Evolutionary conservation across 2,888 invertebrate genomes (phyloP).

Genomic region (Pristionchus arcanus): DNA sequence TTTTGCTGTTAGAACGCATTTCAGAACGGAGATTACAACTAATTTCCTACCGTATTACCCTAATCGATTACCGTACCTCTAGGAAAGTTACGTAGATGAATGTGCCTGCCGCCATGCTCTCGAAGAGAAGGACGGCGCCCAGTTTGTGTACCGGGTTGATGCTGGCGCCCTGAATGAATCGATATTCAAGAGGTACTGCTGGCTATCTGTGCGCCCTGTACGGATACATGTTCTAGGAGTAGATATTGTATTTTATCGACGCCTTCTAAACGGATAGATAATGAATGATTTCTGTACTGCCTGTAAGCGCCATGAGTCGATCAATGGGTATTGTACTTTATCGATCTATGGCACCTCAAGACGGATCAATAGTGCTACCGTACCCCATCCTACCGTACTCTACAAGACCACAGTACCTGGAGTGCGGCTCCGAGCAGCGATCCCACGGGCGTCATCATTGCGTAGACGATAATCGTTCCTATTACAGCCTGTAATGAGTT

Average conservation of each 20-base stretch:
- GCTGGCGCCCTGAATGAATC: constrained; percentile 58
- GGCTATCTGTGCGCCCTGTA: too few species aligned
- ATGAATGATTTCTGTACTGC: not conserved
- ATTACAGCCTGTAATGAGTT: constrained; percentile 66
- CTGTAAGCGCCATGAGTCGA: not conserved
- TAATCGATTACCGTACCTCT: constrained; percentile 59
- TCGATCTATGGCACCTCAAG: not conserved
- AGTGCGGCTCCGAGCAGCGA: constrained; percentile 70
- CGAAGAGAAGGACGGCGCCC: constrained; percentile 71
- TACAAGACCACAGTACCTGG: constrained; percentile 58
- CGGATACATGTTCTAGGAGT: too few species aligned
- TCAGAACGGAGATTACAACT: too few species aligned
- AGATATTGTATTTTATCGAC: not conserved
- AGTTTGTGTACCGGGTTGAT: constrained; percentile 68
- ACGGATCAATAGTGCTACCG: not conserved
- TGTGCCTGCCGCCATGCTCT: constrained; percentile 75
- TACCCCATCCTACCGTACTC: not conserved
- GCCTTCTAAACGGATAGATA: too few species aligned
- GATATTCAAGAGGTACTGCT: not conserved
- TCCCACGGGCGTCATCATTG: constrained; percentile 86
- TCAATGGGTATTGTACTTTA: not conserved
- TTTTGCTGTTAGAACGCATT: too few species aligned
- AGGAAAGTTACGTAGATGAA: constrained; percentile 77
- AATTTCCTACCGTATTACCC: not conserved
- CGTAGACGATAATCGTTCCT: constrained; percentile 80